Base-by-base conservation (phyloP, 2,113 vertebrate genomes). In the Heteronetta atricapilla region DNA sequence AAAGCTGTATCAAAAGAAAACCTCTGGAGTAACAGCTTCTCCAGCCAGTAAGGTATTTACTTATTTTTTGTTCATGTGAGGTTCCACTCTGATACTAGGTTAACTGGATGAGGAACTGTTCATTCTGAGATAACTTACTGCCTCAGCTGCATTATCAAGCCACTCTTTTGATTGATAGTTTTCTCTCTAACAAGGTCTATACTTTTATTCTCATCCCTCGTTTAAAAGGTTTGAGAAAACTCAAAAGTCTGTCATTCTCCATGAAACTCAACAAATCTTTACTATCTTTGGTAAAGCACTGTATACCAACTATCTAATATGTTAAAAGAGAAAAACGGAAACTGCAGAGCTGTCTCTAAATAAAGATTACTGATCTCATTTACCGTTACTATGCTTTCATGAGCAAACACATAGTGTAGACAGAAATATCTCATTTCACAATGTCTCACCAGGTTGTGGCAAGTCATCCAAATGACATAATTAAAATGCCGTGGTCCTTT, bases 201-300 rank as follows among this genome's bases (percentile, higher is more conserved):
- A 17, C 52, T 79, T 90, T 62, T 73, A 52, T 86, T 19, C 25
- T 52, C 5, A 58, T 79, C 78, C 10, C 5, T 46, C 63, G 28
- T 78, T 85, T 83, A 89, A 78, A 91, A 28, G 52, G 26, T 67
- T 58, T 77, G 91, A 73, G 50, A 76, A 93, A 94, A 29, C 79
- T 42, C 82, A 60, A 64, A 86, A 90, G n/a, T 6, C 18, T 82
- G 70, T 38, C 14, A 59, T 75, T 90, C 80, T 66, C 75, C 15
- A 22, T 40, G 78, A 92, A 85, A 28, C 6, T n/a, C 67, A 96
- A 55, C 42, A 92, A 79, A 91, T 85, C 26, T 84, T 82, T 76
- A 36, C 36, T 89, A 60, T 46, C 80, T 69, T 8, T 18, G 76
- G 38, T 40, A 92, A 83, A 89, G 36, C 53, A 62, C 28, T 29